A percentile compares a stretch with the other conserved stretches of the same genome.
phyloP scores from a whole-genome alignment of 2,888 invertebrate species.

The Oscheius sp. region DNA sequence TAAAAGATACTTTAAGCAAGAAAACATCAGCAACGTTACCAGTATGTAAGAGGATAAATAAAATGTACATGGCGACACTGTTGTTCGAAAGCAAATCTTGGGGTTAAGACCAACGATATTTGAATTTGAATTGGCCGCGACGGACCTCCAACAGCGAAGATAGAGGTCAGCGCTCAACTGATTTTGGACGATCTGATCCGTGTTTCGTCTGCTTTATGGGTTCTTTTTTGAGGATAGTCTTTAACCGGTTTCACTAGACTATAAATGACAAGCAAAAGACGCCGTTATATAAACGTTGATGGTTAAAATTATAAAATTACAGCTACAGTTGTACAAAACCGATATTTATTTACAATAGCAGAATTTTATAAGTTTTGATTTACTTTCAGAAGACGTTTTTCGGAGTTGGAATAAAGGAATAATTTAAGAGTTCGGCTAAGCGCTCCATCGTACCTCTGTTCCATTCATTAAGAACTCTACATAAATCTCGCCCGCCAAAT shows the following conservation, averaged over 20 bases:
- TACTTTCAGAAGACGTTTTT: too few relatives aligned
- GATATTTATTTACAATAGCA: too few relatives aligned
- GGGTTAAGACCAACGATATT: neutral
- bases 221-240: too few relatives aligned
- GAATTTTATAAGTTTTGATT: too few relatives aligned
- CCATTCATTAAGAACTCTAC: neutral
- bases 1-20: neutral
- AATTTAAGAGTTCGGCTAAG: too few relatives aligned
- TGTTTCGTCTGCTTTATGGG: too few relatives aligned
- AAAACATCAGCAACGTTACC: neutral
- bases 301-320: too few relatives aligned
- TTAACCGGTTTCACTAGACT: too few relatives aligned
- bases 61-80: neutral
- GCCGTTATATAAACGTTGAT: too few relatives aligned
- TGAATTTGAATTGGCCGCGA: slow-evolving; percentile 24
- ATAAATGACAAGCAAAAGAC: too few relatives aligned
- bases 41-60: neutral
- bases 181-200: neutral
- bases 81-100: neutral
- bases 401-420: too few relatives aligned
- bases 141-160: slow-evolving; percentile 15
- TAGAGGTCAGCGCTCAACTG: slow-evolving; percentile 17
- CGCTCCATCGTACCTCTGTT: neutral
- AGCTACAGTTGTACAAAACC: too few relatives aligned
- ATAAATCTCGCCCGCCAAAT: neutral